A percentile compares a stretch with the other conserved stretches of the same genome.
These are phyloP conservation scores for Pseudonaja textilis DNA, from an alignment of 2,113 vertebrate species.

Conservation along the genomic window DNA sequence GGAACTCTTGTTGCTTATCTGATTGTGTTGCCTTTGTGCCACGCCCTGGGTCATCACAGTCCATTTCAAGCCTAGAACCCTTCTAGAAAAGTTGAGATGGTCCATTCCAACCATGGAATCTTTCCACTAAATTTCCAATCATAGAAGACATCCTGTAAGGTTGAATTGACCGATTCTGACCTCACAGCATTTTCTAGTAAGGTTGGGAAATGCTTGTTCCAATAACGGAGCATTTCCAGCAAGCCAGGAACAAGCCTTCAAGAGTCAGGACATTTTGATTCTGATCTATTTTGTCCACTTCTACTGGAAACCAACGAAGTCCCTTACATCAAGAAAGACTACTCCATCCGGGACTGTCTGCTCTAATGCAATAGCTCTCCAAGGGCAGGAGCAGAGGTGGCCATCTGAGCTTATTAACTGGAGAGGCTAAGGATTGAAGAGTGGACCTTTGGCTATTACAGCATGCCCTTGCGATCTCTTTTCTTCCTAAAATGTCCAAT, in stretches of 20 bases:
- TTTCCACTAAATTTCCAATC: background rate
- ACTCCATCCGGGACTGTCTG: background rate
- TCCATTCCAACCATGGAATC: background rate
- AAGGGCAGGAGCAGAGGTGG: background rate
- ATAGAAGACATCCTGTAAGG: background rate
- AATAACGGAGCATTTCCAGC: background rate
- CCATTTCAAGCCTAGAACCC: background rate
- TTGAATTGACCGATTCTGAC: background rate
- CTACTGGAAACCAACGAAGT: background rate
- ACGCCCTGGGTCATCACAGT: too few relatives aligned
- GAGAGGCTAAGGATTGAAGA: background rate
- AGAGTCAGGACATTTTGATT: background rate
- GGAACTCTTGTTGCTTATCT: too few relatives aligned
- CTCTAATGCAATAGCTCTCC: background rate
- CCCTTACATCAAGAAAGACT: background rate
- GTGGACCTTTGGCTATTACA: background rate
- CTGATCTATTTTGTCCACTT: background rate
- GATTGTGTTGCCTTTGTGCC: too few relatives aligned
- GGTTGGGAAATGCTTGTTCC: background rate
- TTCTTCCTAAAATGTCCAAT: background rate
- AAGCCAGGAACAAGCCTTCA: background rate
- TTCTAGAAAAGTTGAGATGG: background rate
- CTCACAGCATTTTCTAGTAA: background rate
- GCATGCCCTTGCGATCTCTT: background rate
- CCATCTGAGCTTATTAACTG: background rate